Conservation (phyloP, 2,797 vertebrate genomes). For the Scolopax bukidnonensis region DNA sequence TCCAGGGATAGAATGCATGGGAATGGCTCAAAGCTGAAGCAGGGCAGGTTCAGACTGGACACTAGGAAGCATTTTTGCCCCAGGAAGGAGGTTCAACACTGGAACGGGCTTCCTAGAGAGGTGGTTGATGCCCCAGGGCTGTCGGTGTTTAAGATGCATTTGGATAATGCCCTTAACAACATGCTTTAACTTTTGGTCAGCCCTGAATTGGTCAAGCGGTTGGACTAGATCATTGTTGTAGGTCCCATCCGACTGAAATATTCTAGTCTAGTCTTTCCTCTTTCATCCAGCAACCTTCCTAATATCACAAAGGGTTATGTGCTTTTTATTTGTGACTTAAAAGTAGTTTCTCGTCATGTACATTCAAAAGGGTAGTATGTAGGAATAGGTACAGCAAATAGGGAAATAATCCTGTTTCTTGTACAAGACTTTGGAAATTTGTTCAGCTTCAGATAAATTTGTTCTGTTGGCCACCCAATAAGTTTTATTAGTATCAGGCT, state of each 20-base stretch:
- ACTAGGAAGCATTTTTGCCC: background rate
- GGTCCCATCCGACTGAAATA: background rate
- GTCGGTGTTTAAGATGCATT: background rate
- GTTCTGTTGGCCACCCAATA: conserved; percentile 28
- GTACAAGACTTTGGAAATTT: background rate
- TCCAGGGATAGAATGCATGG: accelerated
- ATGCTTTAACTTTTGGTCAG: background rate
- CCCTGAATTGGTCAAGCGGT: background rate
- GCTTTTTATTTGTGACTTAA: background rate
- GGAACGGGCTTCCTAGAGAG: background rate
- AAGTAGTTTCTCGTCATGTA: background rate
- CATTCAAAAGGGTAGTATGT: background rate
- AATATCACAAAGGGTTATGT: background rate
- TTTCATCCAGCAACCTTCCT: background rate
- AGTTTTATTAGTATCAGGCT: conserved; percentile 63
- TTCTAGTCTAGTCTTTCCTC: background rate
- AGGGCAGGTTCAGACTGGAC: background rate
- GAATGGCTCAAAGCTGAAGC: background rate
- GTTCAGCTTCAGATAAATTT: conserved; percentile 30
- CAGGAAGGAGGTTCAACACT: background rate
- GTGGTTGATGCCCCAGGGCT: background rate
- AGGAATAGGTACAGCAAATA: conserved; percentile 27
- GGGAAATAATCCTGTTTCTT: background rate
- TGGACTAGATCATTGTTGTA: background rate
- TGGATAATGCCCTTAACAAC: background rate